Percentiles rank a stretch among this genome's conserved stretches.
Conservation (phyloP, 2,797 vertebrate species). For the Scyliorhinus canicula region DNA sequence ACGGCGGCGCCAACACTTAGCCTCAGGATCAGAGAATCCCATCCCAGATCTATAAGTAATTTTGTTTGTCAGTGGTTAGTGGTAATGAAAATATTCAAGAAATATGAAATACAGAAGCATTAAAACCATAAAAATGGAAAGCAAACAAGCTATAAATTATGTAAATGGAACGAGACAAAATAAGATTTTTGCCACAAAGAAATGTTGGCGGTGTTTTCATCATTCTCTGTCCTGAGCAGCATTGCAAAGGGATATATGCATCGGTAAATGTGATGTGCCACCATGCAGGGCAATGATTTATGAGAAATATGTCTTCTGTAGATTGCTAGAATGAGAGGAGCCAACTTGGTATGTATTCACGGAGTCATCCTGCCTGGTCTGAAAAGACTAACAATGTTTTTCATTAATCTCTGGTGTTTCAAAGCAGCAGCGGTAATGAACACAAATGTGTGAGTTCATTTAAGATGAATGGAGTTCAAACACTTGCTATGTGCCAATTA, state of each 20-base stretch:
- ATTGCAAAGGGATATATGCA: not conserved
- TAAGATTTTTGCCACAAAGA: not conserved
- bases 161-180: not conserved
- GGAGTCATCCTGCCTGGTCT: not conserved
- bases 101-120: not conserved
- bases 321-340: not conserved
- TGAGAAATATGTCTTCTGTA: not conserved
- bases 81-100: not conserved
- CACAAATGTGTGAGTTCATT: slow-evolving; percentile 3
- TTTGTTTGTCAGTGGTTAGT: not conserved
- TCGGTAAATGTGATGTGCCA: not conserved
- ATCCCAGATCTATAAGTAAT: not conserved
- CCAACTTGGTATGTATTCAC: not conserved
- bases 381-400: slow-evolving; percentile 3
- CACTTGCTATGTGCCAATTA: slow-evolving; percentile 19
- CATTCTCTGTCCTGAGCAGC: not conserved
- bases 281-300: not conserved
- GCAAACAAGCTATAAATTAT: not conserved
- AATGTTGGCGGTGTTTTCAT: not conserved
- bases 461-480: not conserved
- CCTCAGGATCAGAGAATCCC: too few species aligned
- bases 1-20: too few species aligned
- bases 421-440: not conserved
- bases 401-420: not conserved
- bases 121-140: not conserved